Base-by-base conservation (phyloP, 2,797 vertebrate genomes). In the Pachyuromys duprasi region DNA sequence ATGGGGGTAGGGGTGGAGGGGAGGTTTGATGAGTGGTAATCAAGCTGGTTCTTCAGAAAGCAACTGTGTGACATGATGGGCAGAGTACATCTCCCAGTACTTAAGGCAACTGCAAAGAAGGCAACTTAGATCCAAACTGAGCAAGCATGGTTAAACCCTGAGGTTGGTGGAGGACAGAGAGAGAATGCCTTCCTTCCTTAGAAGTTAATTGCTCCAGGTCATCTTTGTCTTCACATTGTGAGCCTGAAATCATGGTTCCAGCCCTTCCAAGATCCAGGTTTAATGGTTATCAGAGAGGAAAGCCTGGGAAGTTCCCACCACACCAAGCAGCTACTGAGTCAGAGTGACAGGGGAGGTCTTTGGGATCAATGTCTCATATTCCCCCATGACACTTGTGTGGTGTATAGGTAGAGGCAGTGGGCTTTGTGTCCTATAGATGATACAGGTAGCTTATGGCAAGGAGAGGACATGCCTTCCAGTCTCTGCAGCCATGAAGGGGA, bases 21-120 rank as follows among this genome's bases (percentile, higher is more conserved):
- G 18, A n/a, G 26, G 7, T 31, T 1, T 42, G 11, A 22, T 13
- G 20, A 15, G 7, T 13, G 20, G 24, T 0, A 49, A 3, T 28
- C 45, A 18, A 94, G 20, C 53, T 90, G 53, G 39, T 36, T 60
- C 13, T 42, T 57, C 62, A 91, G 62, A 55, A 6, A 74, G 62
- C 6, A 39, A 1, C 31, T 75, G 42, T 62, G 42, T 39, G 63
- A 87, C 76, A 45, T 4, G 45, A 74, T 13, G 81, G 33, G 33
- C 0, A 15, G 62, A 67, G 14, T 5, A 70, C 55, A 17, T 62
- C 20, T 63, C 83, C 49, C 12, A 22, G 31, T 15, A 31, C n/a
- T 80, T 63, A 53, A 57, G 69, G 74, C 20, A 53, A 60, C 14
- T 70, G 9, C 62, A 78, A 74, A 89, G 87, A 63, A 36, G 76